phyloP scores from a whole-genome alignment of 2,888 invertebrate genomes.

The Leptinotarsa tumamoca region DNA sequence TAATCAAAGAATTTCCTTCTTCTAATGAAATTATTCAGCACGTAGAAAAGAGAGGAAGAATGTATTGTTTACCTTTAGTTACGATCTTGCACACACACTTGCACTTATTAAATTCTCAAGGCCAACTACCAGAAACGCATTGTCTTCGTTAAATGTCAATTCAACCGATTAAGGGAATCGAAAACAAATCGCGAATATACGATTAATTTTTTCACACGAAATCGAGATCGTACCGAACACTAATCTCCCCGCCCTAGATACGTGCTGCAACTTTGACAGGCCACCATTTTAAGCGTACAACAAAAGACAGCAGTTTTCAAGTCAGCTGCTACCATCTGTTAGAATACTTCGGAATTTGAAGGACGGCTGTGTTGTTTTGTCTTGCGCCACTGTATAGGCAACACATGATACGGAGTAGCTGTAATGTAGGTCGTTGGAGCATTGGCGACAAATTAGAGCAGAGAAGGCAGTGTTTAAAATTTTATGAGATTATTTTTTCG shows the following conservation, averaged over 20 bases:
- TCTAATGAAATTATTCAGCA: slow-evolving; percentile 19
- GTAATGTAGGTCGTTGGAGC: too few relatives aligned
- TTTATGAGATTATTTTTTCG: too few relatives aligned
- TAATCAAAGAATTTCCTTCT: slow-evolving; percentile 13
- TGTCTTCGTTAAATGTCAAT: slow-evolving; percentile 15
- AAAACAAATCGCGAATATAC: slow-evolving; percentile 24
- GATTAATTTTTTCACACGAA: slow-evolving; percentile 41
- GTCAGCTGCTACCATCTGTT: slow-evolving; percentile 38
- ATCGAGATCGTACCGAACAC: slow-evolving; percentile 56
- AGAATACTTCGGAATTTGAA: too few relatives aligned
- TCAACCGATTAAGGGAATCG: slow-evolving; percentile 24
- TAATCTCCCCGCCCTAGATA: slow-evolving; percentile 67
- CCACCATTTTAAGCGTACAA: slow-evolving; percentile 63
- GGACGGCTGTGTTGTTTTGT: too few relatives aligned
- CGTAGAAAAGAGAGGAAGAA: slow-evolving; percentile 57
- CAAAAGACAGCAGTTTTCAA: slow-evolving; percentile 42
- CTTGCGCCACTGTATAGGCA: too few relatives aligned
- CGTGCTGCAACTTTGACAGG: slow-evolving; percentile 63
- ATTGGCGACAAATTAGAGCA: too few relatives aligned
- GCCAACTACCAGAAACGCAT: slow-evolving; percentile 34
- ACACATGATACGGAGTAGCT: too few relatives aligned
- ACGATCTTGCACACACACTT: slow-evolving; percentile 49
- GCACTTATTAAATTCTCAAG: slow-evolving; percentile 35
- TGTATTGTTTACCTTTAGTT: slow-evolving; percentile 65
- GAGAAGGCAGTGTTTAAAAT: too few relatives aligned